Base-by-base conservation (phyloP, 2,888 invertebrate species). In the Ochropacha duplaris region DNA sequence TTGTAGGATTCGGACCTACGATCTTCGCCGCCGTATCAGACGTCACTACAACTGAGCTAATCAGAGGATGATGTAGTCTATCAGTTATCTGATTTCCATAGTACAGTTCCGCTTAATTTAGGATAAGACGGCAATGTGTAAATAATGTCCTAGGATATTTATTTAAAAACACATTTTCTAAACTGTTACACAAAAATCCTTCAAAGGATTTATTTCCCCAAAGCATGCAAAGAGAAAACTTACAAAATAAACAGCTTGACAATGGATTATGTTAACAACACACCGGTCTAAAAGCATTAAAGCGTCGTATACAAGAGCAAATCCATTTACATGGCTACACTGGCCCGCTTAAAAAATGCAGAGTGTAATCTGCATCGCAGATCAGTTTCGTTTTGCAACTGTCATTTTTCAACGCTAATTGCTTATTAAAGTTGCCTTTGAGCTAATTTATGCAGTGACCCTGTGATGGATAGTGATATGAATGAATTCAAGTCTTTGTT, bases 321-420 rank as follows among this genome's bases (percentile, higher is more conserved):
- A 44, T 44, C 44, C 44, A 44, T 44, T 44, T 44, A 44, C 44
- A 44, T 44, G 44, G 44, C 44, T 19, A 19, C 44, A 44, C 19
- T 19, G 44, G 31, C 22, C 11, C 59, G 74, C 61, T 77, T 79
- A 63, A 81, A 79, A 78, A 80, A 81, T 80, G 76, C 79, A 78
- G 65, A 67, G 58, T 60, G 66, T 78, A 80, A 80, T 80, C 78
- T 80, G 76, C 81, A 81, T 80, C 78, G 64, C 76, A 74, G 72
- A 81, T 80, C 72, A 68, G 69, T 59, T 66, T 58, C 57, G 62
- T 66, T 71, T 71, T 71, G 76, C 72, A 68, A 66, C 62, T 71
- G 71, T 69, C 68, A 76, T 76, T 76, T 79, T 79, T 73, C 61
- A 67, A 39, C 63, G 65, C 67, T 76, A 79, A 78, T 78, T 79